Evolutionary conservation across 92 coral and sea anemone genomes (phyloP).

Genomic region (Scolanthus callimorphus): DNA sequence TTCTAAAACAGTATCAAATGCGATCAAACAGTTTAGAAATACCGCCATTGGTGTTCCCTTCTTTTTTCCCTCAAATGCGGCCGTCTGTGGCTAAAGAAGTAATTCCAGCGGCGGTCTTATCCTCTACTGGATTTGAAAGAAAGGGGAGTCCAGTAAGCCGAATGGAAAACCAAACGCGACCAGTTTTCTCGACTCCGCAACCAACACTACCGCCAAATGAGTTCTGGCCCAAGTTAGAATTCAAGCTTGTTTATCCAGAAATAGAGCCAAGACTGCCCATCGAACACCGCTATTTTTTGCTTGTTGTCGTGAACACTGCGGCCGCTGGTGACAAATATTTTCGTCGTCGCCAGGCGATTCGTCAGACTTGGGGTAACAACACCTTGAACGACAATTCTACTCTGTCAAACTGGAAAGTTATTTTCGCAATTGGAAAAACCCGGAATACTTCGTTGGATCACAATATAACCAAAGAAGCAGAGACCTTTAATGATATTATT

Average conservation of each 20-base stretch:
- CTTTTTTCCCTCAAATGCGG: too few relatives aligned
- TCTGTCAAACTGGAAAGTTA: conserved; percentile 1
- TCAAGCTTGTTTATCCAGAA: background rate
- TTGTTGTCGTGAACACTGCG: conserved; percentile 22
- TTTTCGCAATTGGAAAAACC: conserved; percentile 27
- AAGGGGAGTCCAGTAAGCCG: too few relatives aligned
- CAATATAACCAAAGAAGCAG: conserved; percentile 18
- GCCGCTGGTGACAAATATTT: background rate
- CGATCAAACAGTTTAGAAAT: too few relatives aligned
- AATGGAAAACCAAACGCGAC: too few relatives aligned
- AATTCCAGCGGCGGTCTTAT: too few relatives aligned
- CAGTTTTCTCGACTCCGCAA: too few relatives aligned
- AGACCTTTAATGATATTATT: conserved; percentile 34
- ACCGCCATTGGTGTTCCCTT: too few relatives aligned
- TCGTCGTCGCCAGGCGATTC: conserved; percentile 14
- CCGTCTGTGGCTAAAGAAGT: too few relatives aligned
- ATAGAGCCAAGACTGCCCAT: background rate
- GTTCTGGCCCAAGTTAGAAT: background rate
- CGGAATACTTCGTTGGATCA: background rate
- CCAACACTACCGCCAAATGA: too few relatives aligned
- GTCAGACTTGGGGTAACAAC: conserved; percentile 57
- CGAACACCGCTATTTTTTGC: background rate
- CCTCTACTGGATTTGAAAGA: too few relatives aligned
- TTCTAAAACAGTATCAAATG: too few relatives aligned
- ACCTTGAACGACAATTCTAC: background rate